Evolutionary conservation across 2,797 vertebrate species (phyloP).

Genomic region (Eulemur mongoz): DNA sequence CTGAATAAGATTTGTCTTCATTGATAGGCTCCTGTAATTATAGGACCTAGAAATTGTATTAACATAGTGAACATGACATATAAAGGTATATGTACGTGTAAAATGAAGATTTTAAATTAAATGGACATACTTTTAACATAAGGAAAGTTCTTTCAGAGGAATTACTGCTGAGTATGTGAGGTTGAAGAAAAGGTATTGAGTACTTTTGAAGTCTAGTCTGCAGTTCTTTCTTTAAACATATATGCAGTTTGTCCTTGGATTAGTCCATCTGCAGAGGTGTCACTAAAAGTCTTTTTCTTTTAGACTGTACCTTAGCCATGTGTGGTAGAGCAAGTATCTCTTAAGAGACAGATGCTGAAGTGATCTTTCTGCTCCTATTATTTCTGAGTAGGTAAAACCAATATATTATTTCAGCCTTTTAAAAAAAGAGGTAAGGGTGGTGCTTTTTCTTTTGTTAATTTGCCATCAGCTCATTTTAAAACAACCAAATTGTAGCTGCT

Average conservation of each 20-base stretch:
- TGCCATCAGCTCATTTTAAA: conserved; percentile 36
- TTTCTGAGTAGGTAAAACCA: not conserved
- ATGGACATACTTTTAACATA: not conserved
- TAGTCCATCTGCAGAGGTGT: not conserved
- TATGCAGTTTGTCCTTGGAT: not conserved
- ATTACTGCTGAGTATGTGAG: not conserved
- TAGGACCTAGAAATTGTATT: not conserved
- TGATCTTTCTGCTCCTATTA: not conserved
- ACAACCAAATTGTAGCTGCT: not conserved
- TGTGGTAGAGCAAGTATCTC: not conserved
- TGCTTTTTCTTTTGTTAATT: conserved; percentile 41
- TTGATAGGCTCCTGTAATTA: not conserved
- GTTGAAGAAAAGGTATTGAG: not conserved
- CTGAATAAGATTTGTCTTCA: conserved; percentile 21
- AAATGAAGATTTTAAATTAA: conserved; percentile 51
- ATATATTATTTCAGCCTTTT: not conserved
- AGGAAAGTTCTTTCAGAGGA: conserved; percentile 27
- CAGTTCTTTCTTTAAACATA: not conserved
- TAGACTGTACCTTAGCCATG: not conserved
- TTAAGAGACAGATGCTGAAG: not conserved
- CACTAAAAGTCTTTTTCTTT: conserved; percentile 29
- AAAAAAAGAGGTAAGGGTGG: not conserved
- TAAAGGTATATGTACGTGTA: not conserved
- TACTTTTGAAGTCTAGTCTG: not conserved
- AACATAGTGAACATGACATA: not conserved